Evolutionary conservation across 30 jellyfish, hydroid and myxozoan species (phyloP).

Genomic region (Aurelia aurita): DNA sequence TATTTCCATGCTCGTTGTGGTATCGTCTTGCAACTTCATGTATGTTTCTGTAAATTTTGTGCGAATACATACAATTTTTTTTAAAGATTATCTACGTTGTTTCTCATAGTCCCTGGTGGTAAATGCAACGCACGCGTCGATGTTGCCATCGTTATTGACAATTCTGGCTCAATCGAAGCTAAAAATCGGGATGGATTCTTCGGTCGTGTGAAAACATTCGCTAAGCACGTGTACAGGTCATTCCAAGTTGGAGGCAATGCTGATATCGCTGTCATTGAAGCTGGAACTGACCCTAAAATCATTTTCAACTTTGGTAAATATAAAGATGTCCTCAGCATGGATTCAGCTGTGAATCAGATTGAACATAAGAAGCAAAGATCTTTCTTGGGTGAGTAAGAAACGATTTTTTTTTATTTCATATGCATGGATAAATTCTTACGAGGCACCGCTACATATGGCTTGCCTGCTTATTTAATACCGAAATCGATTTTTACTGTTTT

Average conservation of each 20-base stretch:
- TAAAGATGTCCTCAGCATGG: conserved; percentile 68
- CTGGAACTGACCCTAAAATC: conserved; percentile 86
- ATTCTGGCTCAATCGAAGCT: conserved; percentile 97
- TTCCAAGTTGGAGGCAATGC: conserved; percentile 82
- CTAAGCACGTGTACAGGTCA: conserved; percentile 70
- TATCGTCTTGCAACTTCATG: too few species aligned
- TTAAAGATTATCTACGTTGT: too few species aligned
- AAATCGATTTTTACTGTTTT: too few species aligned
- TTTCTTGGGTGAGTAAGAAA: conserved; percentile 66
- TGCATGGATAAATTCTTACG: too few species aligned
- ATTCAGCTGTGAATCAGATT: conserved; percentile 66
- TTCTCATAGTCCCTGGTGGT: conserved; percentile 44
- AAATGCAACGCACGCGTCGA: conserved; percentile 80
- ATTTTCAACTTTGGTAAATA: conserved; percentile 81
- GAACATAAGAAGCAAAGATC: conserved; percentile 85
- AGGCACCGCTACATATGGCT: too few species aligned
- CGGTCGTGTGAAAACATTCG: conserved; percentile 73
- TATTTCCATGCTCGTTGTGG: too few species aligned
- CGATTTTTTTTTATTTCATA: too few species aligned
- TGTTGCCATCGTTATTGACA: conserved; percentile 82
- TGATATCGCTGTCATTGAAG: conserved; percentile 89
- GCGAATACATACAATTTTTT: too few species aligned
- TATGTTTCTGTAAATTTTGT: too few species aligned
- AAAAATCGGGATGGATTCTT: conserved; percentile 87
- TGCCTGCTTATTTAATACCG: too few species aligned